Conservation (phyloP, 2,888 invertebrate species). For the Cheilosia urbana region DNA sequence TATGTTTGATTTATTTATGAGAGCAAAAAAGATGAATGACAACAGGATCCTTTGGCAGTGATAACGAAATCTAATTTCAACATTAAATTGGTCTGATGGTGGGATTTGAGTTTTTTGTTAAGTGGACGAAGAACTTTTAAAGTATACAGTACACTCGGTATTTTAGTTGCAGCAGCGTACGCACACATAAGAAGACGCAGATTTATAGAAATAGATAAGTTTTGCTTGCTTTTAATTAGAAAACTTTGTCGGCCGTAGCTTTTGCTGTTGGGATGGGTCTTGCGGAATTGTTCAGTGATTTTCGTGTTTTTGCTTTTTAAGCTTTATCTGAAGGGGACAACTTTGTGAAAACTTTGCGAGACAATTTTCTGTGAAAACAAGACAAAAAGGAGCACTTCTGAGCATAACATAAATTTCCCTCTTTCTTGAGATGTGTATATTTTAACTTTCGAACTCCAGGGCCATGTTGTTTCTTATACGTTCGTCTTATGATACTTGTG, state of each 20-base stretch:
- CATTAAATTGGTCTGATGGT: slow-evolving; percentile 23
- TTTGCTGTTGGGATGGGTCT: not conserved
- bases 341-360: not conserved
- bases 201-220: slow-evolving; percentile 50
- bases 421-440: too few relatives aligned
- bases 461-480: too few relatives aligned
- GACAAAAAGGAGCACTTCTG: not conserved
- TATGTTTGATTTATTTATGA: slow-evolving; percentile 11
- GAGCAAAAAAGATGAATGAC: slow-evolving; percentile 9
- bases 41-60: slow-evolving; percentile 2
- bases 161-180: not conserved
- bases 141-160: not conserved
- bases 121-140: not conserved
- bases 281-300: not conserved
- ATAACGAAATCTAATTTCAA: slow-evolving; percentile 35
- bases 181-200: slow-evolving; percentile 1
- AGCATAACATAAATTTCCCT: not conserved
- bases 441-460: too few relatives aligned
- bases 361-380: not conserved
- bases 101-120: slow-evolving; percentile 3
- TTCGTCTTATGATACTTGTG: too few relatives aligned
- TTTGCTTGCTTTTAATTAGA: slow-evolving; percentile 43
- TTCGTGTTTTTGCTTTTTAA: not conserved
- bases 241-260: slow-evolving; percentile 26
- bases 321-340: not conserved